Base-by-base conservation (phyloP, 1,140 invertebrate species). In the Idris sp. region DNA sequence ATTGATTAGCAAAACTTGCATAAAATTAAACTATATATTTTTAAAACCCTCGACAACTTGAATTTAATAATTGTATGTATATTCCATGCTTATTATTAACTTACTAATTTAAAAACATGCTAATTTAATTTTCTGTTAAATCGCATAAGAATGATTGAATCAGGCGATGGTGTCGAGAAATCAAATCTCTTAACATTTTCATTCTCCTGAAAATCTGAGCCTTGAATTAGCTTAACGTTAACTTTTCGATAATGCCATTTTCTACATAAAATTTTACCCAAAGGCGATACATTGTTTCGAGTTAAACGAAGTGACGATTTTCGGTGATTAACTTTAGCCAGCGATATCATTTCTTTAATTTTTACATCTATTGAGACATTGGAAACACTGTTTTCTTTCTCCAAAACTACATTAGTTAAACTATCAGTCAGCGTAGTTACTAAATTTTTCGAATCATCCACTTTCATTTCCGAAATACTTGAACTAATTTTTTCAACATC, bases 151-250 rank as follows among this genome's bases (percentile, higher is more conserved):
- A 90, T 84, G 30, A 86, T 76, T 77, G 87, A 89, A 82, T 92
- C 91, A 14, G 91, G 91, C 0, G 91, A 93, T 1, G 89, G 89
- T 40, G 84, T 88, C 26, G 88, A 84, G 84, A 92, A 92, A 48
- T 89, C 86, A 83, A 92, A 90, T 54, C 62, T 79, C 62, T 79
- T 77, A 26, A 88, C 49, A 18, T 31, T 61, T 3, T 44, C 11
- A 15, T 71, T 30, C 22, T 72, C 11, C 19, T 71, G 48, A 46
- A 71, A 49, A 54, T 74, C 46, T 10, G 38, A 26, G 13, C 15
- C 10, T 54, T 65, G 64, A 19, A 77, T 40, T 16, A 61, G 59
- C 2, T 81, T 81, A 25, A 30, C 2, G 44, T 43, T 82, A 15
- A 30, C 71, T n/a, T 43, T 76, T 49, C 69, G 78, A 79, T 81